Evolutionary conservation across 2,113 vertebrate species (phyloP).

Genomic region (Trematocara marginatum): DNA sequence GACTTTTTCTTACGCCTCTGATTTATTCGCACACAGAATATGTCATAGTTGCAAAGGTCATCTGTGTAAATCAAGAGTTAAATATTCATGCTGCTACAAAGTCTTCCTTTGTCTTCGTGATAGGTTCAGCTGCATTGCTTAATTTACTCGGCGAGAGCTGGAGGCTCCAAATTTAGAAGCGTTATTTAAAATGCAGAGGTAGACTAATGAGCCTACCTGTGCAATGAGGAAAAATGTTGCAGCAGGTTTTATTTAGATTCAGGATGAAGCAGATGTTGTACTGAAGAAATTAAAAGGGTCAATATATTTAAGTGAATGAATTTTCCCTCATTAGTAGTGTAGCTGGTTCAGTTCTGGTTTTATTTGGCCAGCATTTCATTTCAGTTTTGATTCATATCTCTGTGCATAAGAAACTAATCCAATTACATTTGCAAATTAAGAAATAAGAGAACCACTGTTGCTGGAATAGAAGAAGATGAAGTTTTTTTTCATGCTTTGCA

Average conservation of each 20-base stretch:
- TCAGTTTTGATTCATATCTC: not conserved
- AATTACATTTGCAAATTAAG: not conserved
- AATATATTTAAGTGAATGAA: not conserved
- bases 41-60: slow-evolving; percentile 23
- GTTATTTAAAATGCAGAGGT: slow-evolving; percentile 21
- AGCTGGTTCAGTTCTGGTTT: not conserved
- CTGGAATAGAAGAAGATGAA: not conserved
- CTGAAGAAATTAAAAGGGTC: not conserved
- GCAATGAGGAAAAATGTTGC: not conserved
- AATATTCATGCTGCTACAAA: slow-evolving; percentile 18
- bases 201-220: slow-evolving; percentile 7
- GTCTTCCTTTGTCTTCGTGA: not conserved
- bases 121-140: slow-evolving; percentile 8
- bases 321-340: not conserved
- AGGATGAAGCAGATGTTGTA: not conserved
- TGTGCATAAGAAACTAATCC: not conserved
- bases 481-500: not conserved
- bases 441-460: not conserved
- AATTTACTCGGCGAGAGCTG: not conserved
- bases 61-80: not conserved
- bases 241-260: not conserved
- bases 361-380: not conserved
- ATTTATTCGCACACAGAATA: slow-evolving; percentile 8
- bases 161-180: slow-evolving; percentile 23
- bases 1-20: not conserved